These are phyloP conservation scores for Euplagia quadripunctaria DNA, from an alignment of 2,888 invertebrate genomes.

Conservation along the genomic window DNA sequence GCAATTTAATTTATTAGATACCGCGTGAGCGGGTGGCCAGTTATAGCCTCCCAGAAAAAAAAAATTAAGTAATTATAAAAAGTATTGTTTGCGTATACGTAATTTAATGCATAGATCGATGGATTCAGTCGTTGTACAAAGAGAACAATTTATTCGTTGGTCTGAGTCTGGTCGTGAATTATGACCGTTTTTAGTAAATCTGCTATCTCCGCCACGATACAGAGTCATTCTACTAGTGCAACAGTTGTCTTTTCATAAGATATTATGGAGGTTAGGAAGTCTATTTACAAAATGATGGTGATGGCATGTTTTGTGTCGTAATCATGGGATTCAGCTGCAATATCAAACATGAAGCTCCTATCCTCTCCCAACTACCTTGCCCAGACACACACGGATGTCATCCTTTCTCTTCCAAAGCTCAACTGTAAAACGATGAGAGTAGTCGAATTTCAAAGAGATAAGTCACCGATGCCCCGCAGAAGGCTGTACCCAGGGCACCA, in stretches of 20 bases:
- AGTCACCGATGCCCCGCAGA: background rate
- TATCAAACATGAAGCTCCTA: background rate
- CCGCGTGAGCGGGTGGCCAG: background rate
- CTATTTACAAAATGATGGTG: too few relatives aligned
- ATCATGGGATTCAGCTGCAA: background rate
- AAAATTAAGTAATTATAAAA: background rate
- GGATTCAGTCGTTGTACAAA: too few relatives aligned
- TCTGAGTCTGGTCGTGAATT: too few relatives aligned
- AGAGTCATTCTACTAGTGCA: background rate
- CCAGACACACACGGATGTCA: background rate
- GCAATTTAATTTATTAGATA: background rate
- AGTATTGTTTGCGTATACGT: background rate
- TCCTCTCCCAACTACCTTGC: background rate
- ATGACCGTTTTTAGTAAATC: too few relatives aligned
- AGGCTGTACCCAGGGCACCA: background rate
- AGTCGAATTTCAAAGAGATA: background rate
- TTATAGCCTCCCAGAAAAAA: background rate
- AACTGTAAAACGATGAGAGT: too few relatives aligned
- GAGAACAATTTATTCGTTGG: too few relatives aligned
- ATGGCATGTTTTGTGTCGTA: too few relatives aligned
- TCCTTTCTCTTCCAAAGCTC: too few relatives aligned
- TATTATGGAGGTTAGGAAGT: too few relatives aligned
- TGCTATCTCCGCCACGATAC: too few relatives aligned
- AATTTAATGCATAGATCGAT: too few relatives aligned
- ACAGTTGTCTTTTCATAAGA: background rate